phyloP scores from a whole-genome alignment of 2,113 vertebrate genomes.

The Craseonycteris thonglongyai region DNA sequence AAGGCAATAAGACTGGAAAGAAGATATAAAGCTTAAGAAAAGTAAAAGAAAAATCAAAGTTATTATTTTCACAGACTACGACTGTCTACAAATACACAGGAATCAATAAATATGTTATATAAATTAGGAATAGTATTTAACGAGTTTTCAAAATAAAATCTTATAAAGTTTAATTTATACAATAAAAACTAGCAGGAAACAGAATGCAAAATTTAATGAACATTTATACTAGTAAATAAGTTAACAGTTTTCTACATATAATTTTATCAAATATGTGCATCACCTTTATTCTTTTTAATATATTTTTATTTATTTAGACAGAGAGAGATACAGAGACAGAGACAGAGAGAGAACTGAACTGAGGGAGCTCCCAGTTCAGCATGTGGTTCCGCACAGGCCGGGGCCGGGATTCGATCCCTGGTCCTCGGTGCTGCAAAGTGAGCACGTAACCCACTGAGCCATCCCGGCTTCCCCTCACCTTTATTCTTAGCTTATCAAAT shows the following conservation, averaged over 20 bases:
- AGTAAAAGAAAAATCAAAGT: background rate
- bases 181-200: background rate
- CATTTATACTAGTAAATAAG: background rate
- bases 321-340: too few relatives aligned
- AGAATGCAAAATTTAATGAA: background rate
- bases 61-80: background rate
- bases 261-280: background rate
- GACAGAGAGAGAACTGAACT: too few relatives aligned
- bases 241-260: background rate
- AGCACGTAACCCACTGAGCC: too few relatives aligned
- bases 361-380: too few relatives aligned
- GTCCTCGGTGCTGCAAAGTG: too few relatives aligned
- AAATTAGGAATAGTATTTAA: background rate
- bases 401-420: too few relatives aligned
- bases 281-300: background rate
- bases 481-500: too few relatives aligned
- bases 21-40: background rate
- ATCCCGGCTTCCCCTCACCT: too few relatives aligned
- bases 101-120: background rate
- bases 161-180: background rate
- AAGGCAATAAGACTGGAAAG: background rate
- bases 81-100: background rate
- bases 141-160: background rate
- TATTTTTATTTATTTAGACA: too few relatives aligned
- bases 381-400: too few relatives aligned